These are phyloP conservation scores for Lontra canadensis DNA, from an alignment of 2,113 vertebrate species.

Conservation along the genomic window DNA sequence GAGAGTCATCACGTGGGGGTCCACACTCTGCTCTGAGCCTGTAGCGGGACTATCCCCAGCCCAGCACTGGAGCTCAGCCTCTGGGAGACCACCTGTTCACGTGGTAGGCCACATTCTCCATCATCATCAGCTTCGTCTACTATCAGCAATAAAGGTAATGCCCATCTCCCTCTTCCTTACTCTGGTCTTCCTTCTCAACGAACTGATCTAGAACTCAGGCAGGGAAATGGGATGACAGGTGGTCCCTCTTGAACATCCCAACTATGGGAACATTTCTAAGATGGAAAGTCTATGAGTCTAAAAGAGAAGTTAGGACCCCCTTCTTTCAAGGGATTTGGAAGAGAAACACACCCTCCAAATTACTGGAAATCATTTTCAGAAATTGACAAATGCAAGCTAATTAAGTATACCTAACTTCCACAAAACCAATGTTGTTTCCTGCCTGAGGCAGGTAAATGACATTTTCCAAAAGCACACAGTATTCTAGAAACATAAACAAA, in stretches of 20 bases:
- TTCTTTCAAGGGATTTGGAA: neutral
- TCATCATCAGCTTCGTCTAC: fast-evolving
- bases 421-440: neutral
- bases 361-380: neutral
- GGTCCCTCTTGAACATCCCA: neutral
- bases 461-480: neutral
- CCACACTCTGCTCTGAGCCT: neutral
- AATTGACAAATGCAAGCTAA: neutral
- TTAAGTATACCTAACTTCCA: neutral
- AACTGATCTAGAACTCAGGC: neutral
- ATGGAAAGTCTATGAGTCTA: neutral
- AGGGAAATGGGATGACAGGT: neutral
- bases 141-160: neutral
- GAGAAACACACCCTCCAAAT: neutral
- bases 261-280: neutral
- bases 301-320: neutral
- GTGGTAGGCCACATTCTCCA: neutral
- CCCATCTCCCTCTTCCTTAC: neutral
- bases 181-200: neutral
- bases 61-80: neutral
- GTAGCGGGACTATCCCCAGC: too few species aligned
- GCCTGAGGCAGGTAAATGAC: neutral
- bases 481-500: slow-evolving; percentile 16
- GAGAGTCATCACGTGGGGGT: fast-evolving
- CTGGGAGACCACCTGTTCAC: neutral